Percentiles rank a stretch among this genome's conserved stretches.
These are phyloP conservation scores for Melanchra persicariae DNA, from an alignment of 2,888 invertebrate species.

Conservation along the genomic window DNA sequence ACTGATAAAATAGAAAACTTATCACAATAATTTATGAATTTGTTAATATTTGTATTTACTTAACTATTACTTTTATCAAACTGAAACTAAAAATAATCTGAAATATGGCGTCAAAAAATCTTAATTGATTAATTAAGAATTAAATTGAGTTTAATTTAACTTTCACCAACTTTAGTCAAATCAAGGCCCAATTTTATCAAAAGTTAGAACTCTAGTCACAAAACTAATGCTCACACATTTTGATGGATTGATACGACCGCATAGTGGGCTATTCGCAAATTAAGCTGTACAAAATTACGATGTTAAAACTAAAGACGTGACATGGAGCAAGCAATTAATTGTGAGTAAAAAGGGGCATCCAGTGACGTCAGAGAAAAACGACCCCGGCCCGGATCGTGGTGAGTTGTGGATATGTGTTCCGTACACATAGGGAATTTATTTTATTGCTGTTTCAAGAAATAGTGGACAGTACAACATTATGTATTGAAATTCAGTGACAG, in stretches of 20 bases:
- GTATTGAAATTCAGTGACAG: not conserved
- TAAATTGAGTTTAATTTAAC: not conserved
- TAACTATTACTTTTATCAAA: too few relatives aligned
- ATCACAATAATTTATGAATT: too few relatives aligned
- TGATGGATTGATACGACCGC: not conserved
- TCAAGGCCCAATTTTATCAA: not conserved
- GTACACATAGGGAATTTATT: conserved; percentile 23
- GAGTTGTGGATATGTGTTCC: conserved; percentile 41
- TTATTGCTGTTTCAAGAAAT: conserved; percentile 30
- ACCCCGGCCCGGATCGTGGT: conserved; percentile 4
- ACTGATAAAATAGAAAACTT: too few relatives aligned
- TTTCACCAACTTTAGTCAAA: not conserved
- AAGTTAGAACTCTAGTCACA: not conserved
- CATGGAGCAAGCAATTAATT: conserved; percentile 52
- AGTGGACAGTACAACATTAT: not conserved
- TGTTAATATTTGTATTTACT: too few relatives aligned
- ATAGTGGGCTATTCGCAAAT: conserved; percentile 27
- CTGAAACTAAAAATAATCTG: too few relatives aligned
- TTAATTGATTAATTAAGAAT: too few relatives aligned
- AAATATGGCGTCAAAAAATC: not conserved
- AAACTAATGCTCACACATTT: conserved; percentile 4
- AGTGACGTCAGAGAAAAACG: conserved; percentile 51
- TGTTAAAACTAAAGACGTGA: conserved; percentile 41
- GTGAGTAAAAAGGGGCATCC: conserved; percentile 45
- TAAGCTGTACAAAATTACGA: conserved; percentile 31